phyloP scores from a whole-genome alignment of 2,888 invertebrate species.

The Heliconius erato region DNA sequence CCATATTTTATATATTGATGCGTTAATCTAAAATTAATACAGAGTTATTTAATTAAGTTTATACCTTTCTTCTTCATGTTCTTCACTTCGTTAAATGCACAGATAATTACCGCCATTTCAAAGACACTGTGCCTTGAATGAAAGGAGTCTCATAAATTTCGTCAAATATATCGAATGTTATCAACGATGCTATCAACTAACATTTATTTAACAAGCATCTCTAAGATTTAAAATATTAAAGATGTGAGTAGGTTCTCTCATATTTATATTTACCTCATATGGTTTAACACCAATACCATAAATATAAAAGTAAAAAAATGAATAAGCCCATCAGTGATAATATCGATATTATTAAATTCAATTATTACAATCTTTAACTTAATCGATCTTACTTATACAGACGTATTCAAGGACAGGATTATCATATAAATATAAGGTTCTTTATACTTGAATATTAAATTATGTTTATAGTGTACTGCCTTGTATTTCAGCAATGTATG shows the following conservation, averaged over 20 bases:
- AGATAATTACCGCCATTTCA: not conserved
- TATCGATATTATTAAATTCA: conserved; percentile 36
- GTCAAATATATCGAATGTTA: not conserved
- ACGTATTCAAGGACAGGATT: not conserved
- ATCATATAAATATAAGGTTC: conserved; percentile 6
- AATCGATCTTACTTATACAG: conserved; percentile 15
- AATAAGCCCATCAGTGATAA: conserved; percentile 9
- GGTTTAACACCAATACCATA: not conserved
- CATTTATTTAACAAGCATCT: not conserved
- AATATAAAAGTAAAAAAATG: conserved; percentile 20
- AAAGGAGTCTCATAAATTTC: not conserved
- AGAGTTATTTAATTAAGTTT: too few relatives aligned
- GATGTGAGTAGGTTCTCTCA: not conserved
- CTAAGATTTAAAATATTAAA: not conserved
- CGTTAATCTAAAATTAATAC: not conserved
- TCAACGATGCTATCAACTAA: not conserved
- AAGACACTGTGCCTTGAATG: not conserved
- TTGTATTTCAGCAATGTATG: conserved; percentile 26
- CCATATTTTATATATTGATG: not conserved
- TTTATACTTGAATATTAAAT: conserved; percentile 9
- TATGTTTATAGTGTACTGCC: conserved; percentile 14
- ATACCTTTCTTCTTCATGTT: too few relatives aligned
- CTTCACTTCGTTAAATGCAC: not conserved
- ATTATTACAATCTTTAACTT: conserved; percentile 39
- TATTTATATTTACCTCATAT: not conserved